phyloP scores from a whole-genome alignment of 1,140 invertebrate species.

The Venustaconcha ellipsiformis region DNA sequence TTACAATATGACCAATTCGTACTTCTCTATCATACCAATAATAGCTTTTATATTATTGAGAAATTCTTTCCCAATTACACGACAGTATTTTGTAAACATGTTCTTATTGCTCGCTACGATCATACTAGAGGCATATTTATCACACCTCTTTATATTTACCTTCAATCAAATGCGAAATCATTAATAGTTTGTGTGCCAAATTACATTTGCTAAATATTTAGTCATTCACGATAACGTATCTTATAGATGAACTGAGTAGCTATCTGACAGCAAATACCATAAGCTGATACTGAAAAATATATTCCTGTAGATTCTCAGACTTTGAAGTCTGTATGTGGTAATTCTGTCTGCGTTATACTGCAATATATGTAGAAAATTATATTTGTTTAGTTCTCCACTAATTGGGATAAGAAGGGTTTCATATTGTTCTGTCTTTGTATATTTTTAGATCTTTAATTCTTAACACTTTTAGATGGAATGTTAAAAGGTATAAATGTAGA shows the following conservation, averaged over 20 bases:
- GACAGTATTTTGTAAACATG: constrained; percentile 37
- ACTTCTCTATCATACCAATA: constrained; percentile 50
- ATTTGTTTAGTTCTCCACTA: too few relatives aligned
- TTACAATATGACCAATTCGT: constrained; percentile 51
- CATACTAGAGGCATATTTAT: constrained; percentile 58
- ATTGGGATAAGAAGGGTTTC: too few relatives aligned
- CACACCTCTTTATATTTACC: constrained; percentile 53
- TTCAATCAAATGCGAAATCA: constrained; percentile 55
- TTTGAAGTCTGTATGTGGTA: constrained; percentile 15
- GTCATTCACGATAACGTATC: constrained; percentile 45
- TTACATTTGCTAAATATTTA: constrained; percentile 52
- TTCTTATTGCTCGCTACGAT: constrained; percentile 54
- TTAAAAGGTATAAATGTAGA: too few relatives aligned
- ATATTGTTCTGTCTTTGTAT: too few relatives aligned
- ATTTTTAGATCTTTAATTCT: too few relatives aligned
- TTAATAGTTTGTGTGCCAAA: constrained; percentile 43
- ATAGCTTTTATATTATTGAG: constrained; percentile 46
- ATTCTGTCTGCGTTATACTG: not conserved
- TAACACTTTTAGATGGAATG: too few relatives aligned
- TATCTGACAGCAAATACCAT: constrained; percentile 45
- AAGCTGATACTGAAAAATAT: constrained; percentile 22
- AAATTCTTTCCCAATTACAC: constrained; percentile 40
- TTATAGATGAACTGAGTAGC: constrained; percentile 44
- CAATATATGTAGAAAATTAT: too few relatives aligned
- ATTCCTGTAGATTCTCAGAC: not conserved